phyloP scores from a whole-genome alignment of 1,140 invertebrate species.

The Macrostomum lignano region DNA sequence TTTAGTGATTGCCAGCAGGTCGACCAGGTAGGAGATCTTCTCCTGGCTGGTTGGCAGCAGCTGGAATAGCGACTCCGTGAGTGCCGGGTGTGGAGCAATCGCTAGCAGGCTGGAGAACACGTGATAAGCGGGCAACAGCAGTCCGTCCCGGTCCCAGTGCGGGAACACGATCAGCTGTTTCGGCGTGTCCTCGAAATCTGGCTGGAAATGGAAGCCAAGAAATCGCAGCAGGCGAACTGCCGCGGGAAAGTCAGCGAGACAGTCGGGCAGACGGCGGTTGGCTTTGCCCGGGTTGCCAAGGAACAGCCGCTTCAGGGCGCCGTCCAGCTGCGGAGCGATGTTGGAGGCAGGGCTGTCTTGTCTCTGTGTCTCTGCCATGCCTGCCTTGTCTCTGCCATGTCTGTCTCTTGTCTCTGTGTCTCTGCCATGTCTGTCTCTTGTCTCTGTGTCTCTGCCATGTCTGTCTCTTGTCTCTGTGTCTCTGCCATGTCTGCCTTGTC shows the following conservation, averaged over 20 bases:
- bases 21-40: too few relatives aligned
- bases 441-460: too few relatives aligned
- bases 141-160: conserved; percentile 18
- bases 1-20: too few relatives aligned
- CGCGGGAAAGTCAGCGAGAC: conserved; percentile 9
- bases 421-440: too few relatives aligned
- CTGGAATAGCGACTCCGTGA: too few relatives aligned
- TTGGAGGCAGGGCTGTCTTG: not conserved
- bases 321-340: conserved; percentile 13
- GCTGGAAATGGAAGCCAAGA: conserved; percentile 21
- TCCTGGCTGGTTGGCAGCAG: too few relatives aligned
- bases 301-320: conserved; percentile 16
- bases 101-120: too few relatives aligned
- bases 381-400: too few relatives aligned
- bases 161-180: conserved; percentile 20
- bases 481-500: too few relatives aligned
- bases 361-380: not conserved
- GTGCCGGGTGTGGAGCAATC: too few relatives aligned
- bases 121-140: conserved; percentile 18
- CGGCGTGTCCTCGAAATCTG: conserved; percentile 10
- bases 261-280: conserved; percentile 10
- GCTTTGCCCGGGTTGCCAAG: conserved; percentile 14
- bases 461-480: too few relatives aligned
- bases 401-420: too few relatives aligned
- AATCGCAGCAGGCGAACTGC: conserved; percentile 14